These are phyloP conservation scores for Myioborus melanocephalus DNA, from an alignment of 2,797 vertebrate species.

Conservation along the genomic window DNA sequence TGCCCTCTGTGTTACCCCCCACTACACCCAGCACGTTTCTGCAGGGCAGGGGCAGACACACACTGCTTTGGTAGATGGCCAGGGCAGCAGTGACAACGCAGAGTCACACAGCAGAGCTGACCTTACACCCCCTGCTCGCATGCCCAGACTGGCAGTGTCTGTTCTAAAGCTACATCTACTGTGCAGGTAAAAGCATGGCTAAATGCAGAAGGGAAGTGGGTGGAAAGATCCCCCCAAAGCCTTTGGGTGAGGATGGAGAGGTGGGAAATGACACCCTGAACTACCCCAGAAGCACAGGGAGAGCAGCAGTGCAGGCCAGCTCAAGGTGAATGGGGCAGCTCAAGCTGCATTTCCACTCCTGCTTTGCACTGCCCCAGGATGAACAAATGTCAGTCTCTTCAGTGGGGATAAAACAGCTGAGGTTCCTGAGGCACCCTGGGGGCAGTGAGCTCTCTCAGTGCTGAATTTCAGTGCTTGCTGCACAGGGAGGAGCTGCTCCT, in stretches of 20 bases:
- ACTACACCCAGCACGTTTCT: fast-evolving
- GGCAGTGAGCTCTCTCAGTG: neutral
- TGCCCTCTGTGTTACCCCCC: neutral
- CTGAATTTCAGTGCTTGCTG: neutral
- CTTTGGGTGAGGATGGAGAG: neutral
- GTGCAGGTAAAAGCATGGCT: neutral
- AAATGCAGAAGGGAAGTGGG: neutral
- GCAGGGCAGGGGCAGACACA: neutral
- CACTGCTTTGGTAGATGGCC: neutral
- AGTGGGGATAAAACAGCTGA: neutral
- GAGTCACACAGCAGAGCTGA: neutral
- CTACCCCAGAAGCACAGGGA: neutral
- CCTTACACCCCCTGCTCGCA: neutral
- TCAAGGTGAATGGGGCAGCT: neutral
- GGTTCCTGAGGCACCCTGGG: neutral
- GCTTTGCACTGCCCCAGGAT: neutral
- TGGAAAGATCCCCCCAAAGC: neutral
- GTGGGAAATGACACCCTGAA: neutral
- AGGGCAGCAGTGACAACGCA: fast-evolving
- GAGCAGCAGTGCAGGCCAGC: too few species aligned
- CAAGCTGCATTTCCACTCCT: neutral
- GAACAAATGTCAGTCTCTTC: neutral
- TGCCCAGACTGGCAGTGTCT: neutral
- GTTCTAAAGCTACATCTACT: neutral
- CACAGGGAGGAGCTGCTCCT: neutral